These are phyloP conservation scores for Guaruba guarouba DNA, from an alignment of 2,113 vertebrate species.

Conservation along the genomic window DNA sequence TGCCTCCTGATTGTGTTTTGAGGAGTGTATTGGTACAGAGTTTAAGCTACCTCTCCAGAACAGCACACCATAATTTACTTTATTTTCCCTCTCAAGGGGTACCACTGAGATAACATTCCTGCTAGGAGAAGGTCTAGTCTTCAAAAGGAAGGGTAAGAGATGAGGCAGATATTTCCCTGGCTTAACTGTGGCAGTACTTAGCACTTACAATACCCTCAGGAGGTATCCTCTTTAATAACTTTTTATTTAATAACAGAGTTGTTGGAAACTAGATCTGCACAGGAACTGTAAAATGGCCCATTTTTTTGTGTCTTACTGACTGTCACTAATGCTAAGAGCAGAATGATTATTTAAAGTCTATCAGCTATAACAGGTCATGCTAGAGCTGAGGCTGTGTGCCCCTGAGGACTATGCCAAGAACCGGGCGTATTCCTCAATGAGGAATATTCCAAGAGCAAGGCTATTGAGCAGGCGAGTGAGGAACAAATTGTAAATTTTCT, in stretches of 20 bases:
- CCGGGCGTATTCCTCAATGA: not conserved
- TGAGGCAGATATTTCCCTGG: not conserved
- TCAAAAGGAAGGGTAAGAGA: conserved; percentile 29
- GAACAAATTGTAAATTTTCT: not conserved
- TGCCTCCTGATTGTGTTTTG: not conserved
- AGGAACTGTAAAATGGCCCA: not conserved
- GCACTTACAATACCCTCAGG: not conserved
- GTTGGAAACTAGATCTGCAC: not conserved
- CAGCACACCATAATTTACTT: not conserved
- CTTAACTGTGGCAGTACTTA: not conserved
- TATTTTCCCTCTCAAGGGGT: conserved; percentile 13
- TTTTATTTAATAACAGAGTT: not conserved
- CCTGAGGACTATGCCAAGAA: not conserved
- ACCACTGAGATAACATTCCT: conserved; percentile 4
- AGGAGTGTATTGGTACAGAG: not conserved
- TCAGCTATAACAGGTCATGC: not conserved
- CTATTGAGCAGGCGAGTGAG: not conserved
- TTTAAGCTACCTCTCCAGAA: conserved; percentile 1
- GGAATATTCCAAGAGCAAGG: not conserved
- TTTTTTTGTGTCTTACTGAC: not conserved
- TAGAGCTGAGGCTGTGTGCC: not conserved
- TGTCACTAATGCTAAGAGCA: not conserved
- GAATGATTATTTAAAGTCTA: not conserved
- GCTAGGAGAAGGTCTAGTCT: not conserved
- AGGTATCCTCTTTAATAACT: not conserved